Evolutionary conservation across 2,888 invertebrate species (phyloP), one percentile per base, ranked within the genome.

Genomic region (Phaonia tiefii): DNA sequence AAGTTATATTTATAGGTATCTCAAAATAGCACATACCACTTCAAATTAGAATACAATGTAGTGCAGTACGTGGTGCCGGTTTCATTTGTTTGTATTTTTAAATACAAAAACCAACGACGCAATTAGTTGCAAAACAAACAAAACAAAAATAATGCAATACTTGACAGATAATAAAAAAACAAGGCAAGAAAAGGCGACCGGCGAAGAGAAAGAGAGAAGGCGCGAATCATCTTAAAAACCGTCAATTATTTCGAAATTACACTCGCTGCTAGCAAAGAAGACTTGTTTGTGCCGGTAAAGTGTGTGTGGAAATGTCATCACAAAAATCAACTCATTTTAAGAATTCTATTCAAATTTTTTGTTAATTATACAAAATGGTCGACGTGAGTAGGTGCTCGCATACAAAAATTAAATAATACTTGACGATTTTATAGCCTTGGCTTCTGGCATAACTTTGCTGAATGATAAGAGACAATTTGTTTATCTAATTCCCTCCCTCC

Each of bases 41-140:
- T n/a, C n/a, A n/a, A n/a, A n/a, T n/a, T n/a, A n/a, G n/a, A n/a
- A n/a, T n/a, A n/a, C n/a, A n/a, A n/a, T n/a, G n/a, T n/a, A n/a
- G n/a, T n/a, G n/a, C n/a, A n/a, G n/a, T n/a, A n/a, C n/a, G n/a
- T n/a, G n/a, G 8, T 58, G 63, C 73, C 67, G 78, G 67, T 22
- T 78, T 73, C 25, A 49, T 49, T 49, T 72, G 46, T 15, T 72
- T 20, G 66, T 72, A 77, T 31, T 39, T 49, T 49, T 3, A 65
- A 70, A 56, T 2, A 51, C 37, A 60, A 49, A 11, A 51, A 11
- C 11, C 11, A n/a, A 17, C 17, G 49, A 66, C 26, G 46, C 25
- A 66, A 42, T 5, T 42, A 54, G 13, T 26, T 25, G 13, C 37
- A 51, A 65, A 56, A 46, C 26, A 26, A 51, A 13, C 31, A 39